phyloP scores from a whole-genome alignment of 2,888 invertebrate species.

The Tetropium fuscum region DNA sequence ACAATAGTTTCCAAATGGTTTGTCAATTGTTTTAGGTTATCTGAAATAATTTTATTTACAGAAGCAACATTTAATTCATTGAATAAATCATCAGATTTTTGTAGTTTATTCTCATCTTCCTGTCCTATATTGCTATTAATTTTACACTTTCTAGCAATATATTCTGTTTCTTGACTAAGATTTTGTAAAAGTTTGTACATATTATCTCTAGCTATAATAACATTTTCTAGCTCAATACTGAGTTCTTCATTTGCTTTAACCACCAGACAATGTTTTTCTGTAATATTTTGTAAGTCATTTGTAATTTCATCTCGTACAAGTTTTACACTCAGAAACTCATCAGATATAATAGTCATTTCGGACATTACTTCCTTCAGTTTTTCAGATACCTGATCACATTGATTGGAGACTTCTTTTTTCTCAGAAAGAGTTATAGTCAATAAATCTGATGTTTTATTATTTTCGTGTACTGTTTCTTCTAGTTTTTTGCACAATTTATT shows the following conservation, averaged over 20 bases:
- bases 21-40: too few relatives aligned
- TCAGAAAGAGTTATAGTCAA: not conserved
- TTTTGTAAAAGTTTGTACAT: not conserved
- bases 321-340: not conserved
- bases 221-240: not conserved
- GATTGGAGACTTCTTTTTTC: not conserved
- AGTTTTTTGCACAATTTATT: too few relatives aligned
- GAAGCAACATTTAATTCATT: too few relatives aligned
- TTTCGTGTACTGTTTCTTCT: too few relatives aligned
- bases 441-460: not conserved
- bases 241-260: not conserved
- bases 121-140: too few relatives aligned
- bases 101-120: too few relatives aligned
- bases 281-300: not conserved
- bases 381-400: not conserved
- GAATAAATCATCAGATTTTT: too few relatives aligned
- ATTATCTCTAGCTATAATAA: not conserved
- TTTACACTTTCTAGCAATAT: too few relatives aligned
- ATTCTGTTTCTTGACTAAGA: not conserved
- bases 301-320: not conserved
- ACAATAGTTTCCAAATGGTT: too few relatives aligned
- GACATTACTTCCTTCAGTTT: too few relatives aligned
- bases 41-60: too few relatives aligned
- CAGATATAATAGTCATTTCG: not conserved
- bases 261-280: too few relatives aligned